Evolutionary conservation across 2,888 invertebrate genomes (phyloP).

Genomic region (Tuta absoluta): DNA sequence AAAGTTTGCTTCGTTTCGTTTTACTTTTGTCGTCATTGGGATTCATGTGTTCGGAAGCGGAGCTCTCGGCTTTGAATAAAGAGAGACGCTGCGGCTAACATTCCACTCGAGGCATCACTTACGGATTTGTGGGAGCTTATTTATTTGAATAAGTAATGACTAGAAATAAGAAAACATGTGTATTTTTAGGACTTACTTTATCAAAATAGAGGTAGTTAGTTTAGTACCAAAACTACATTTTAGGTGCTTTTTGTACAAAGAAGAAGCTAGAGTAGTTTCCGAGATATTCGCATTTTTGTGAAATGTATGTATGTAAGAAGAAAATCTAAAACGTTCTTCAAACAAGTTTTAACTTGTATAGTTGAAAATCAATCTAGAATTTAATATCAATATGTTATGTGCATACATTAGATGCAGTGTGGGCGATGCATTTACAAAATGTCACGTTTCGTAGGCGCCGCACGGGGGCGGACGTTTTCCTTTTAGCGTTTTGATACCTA

Average conservation of each 20-base stretch:
- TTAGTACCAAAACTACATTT: too few relatives aligned
- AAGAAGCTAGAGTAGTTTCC: too few relatives aligned
- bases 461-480: background rate
- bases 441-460: constrained; percentile 6
- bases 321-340: too few relatives aligned
- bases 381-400: too few relatives aligned
- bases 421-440: constrained; percentile 7
- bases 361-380: too few relatives aligned
- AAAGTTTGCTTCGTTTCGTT: constrained; percentile 42
- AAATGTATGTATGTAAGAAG: background rate
- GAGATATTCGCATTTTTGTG: too few relatives aligned
- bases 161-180: background rate
- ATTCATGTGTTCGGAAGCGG: constrained; percentile 44
- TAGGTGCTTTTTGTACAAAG: too few relatives aligned
- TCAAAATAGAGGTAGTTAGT: background rate
- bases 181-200: background rate
- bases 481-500: background rate
- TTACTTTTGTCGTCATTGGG: constrained; percentile 50
- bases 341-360: too few relatives aligned
- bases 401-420: too few relatives aligned
- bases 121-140: constrained; percentile 9
- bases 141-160: constrained; percentile 19
- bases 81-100: constrained; percentile 8
- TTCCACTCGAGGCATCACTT: constrained; percentile 16
- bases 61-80: constrained; percentile 14